A percentile compares a stretch with the other conserved stretches of the same genome.
Conservation (phyloP, 2,113 vertebrate species). For the Felis chaus region DNA sequence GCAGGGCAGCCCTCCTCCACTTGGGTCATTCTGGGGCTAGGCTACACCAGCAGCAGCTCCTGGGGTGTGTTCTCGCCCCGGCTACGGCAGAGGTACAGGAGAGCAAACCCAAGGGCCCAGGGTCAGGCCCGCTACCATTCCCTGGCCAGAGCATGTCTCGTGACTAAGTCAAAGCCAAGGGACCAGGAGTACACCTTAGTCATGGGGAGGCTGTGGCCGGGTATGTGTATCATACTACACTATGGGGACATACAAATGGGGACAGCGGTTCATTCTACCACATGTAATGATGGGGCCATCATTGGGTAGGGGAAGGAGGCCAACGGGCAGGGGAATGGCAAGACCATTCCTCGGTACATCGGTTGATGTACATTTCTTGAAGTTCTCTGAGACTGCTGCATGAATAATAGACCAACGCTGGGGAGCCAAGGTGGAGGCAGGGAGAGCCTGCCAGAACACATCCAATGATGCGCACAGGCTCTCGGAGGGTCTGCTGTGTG, state of each 20-base stretch:
- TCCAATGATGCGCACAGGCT: background rate
- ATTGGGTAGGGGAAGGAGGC: too few species aligned
- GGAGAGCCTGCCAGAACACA: background rate
- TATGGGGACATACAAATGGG: background rate
- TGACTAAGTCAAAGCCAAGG: background rate
- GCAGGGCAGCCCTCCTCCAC: background rate
- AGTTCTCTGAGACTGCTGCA: background rate
- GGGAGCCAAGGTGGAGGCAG: background rate
- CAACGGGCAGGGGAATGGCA: background rate
- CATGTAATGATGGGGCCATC: accelerated
- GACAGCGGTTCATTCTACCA: background rate
- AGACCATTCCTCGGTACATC: background rate
- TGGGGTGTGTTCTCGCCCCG: background rate
- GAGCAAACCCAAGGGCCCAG: accelerated
- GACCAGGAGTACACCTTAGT: accelerated
- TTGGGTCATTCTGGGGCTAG: background rate
- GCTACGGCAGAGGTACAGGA: background rate
- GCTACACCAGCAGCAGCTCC: background rate
- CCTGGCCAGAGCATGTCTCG: background rate
- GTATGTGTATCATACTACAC: accelerated
- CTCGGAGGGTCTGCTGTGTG: background rate
- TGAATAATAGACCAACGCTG: background rate
- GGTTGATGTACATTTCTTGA: too few species aligned
- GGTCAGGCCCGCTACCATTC: background rate
- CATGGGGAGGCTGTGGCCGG: background rate